Evolutionary conservation across 2,797 vertebrate species (phyloP).

Genomic region (Sparidentex hasta): DNA sequence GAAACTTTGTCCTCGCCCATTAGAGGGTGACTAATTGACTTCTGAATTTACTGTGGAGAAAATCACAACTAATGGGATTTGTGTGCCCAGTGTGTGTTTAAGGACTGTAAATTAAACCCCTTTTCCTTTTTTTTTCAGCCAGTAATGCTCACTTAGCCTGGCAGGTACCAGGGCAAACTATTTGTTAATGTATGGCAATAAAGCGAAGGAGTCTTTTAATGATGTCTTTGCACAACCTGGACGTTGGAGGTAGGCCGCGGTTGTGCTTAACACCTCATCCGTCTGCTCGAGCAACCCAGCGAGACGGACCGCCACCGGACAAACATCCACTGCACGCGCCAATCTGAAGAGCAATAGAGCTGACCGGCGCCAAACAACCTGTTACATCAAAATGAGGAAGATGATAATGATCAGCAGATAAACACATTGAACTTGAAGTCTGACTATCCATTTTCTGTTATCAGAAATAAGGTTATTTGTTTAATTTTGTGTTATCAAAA

Average conservation of each 20-base stretch:
- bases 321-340: no score
- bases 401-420: background rate
- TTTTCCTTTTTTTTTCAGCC: background rate
- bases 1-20: slow-evolving; percentile 29
- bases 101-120: slow-evolving; percentile 10
- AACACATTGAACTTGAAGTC: background rate
- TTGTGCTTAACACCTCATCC: background rate
- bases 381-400: background rate
- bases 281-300: background rate
- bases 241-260: background rate
- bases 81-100: slow-evolving; percentile 19
- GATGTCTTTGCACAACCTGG: background rate
- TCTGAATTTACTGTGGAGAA: slow-evolving; percentile 37
- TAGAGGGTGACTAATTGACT: slow-evolving; percentile 37
- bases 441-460: no score
- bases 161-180: background rate
- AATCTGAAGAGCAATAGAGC: background rate
- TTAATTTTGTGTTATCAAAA: no score
- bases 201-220: background rate
- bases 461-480: no score
- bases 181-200: background rate
- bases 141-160: background rate
- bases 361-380: background rate
- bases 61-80: slow-evolving; percentile 41
- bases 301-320: no score